A percentile compares a stretch with the other conserved stretches of the same genome.
Evolutionary conservation across 2,113 vertebrate species (phyloP).

Genomic region (Carassius auratus): DNA sequence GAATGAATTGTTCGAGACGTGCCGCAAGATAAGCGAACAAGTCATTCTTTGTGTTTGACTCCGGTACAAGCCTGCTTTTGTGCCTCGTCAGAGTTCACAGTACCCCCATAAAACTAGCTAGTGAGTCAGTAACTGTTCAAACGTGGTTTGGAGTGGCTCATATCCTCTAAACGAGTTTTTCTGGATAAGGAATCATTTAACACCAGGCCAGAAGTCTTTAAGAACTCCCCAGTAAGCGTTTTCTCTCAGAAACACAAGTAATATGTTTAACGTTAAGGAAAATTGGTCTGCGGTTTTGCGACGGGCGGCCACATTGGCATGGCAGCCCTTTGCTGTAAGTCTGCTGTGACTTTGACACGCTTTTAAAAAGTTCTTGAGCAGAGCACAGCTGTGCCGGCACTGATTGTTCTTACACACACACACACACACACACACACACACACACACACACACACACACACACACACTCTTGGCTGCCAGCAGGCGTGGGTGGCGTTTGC

Average conservation of each 20-base stretch:
- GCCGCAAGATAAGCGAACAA: conserved; percentile 37
- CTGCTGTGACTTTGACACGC: conserved; percentile 42
- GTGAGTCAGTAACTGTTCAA: conserved; percentile 53
- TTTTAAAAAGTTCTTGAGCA: conserved; percentile 37
- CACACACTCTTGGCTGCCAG: conserved; percentile 27
- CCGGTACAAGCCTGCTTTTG: conserved; percentile 36
- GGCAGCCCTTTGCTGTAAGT: conserved; percentile 9
- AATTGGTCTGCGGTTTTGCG: conserved; percentile 40
- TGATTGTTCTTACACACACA: background rate
- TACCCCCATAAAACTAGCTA: conserved; percentile 33
- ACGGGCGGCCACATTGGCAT: background rate
- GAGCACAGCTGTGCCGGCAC: conserved; percentile 29
- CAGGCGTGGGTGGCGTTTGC: conserved; percentile 30
- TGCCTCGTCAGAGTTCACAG: conserved; percentile 19
- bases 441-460: background rate
- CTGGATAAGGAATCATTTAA: conserved; percentile 30
- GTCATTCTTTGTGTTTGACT: conserved; percentile 27
- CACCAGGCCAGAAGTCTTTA: background rate
- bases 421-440: background rate
- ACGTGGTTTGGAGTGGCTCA: conserved; percentile 41
- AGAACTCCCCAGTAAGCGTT: conserved; percentile 1
- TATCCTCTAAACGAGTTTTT: conserved; percentile 44
- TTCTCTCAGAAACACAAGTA: conserved; percentile 7
- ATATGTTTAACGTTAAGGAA: conserved; percentile 45
- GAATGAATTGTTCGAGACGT: conserved; percentile 19